Evolutionary conservation across 2,797 vertebrate species (phyloP), one percentile per base, ranked within the genome.

Genomic region (Hemitrygon akajei): DNA sequence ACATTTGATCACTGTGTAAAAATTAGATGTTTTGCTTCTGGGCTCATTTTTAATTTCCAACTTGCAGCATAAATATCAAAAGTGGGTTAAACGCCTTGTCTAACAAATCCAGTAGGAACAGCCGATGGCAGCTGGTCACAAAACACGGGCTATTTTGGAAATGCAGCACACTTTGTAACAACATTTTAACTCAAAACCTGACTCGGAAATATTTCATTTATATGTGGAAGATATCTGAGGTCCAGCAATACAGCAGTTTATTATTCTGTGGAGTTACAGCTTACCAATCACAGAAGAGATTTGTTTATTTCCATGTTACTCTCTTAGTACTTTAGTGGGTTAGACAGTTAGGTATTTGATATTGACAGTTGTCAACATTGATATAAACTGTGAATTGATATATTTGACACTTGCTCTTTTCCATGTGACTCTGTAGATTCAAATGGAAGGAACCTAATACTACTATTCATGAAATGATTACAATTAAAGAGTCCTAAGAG

Each of bases 381-480:
- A 93, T 93, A 93, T 93, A 73, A 93, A 93, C 91, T 93, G 25
- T n/a, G 76, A 93, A 93, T 93, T 93, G 91, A 93, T 93, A 25
- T 56, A 40, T 73, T 93, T 93, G 91, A 93, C 91, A 93, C 69
- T 91, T 92, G 27, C 47, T 92, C 34, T 92, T 92, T 73, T 92
- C 89, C 47, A 56, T 76, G 40, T 93, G 91, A 58, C 71, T 56
- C 40, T 75, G 0, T 27, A 14, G 91, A 93, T 76, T 76, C 71
- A 56, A 76, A 25, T 93, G 71, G 91, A 76, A 93, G 40, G 71
- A 93, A 30, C 71, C 47, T 16, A 56, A 73, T 73, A 22, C n/a
- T 69, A 47, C 71, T 16, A 2, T 11, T 56, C 40, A 93, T n/a
- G 91, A 37, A 76, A 93, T 27, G 11, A 3, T 75, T 76, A 47